Evolutionary conservation across 2,113 vertebrate genomes (phyloP), one percentile per base, ranked within the genome.

Genomic region (Falco punctatus): DNA sequence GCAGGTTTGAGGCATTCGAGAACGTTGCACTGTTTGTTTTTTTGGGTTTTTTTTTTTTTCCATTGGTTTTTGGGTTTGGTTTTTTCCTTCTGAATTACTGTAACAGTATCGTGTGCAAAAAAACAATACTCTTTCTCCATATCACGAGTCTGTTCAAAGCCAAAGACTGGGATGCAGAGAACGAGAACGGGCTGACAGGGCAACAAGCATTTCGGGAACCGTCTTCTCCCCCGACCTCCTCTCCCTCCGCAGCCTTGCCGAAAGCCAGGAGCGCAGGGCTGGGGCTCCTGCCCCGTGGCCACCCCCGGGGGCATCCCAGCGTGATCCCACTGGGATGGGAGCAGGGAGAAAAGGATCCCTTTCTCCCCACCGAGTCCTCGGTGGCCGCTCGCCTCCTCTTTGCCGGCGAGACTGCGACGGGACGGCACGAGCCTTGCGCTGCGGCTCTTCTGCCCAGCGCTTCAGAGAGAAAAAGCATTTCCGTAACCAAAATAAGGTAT

Each of bases 111-210:
- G 30, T 2, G 93, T 71, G 93, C 87, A 85, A 65, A 89, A 89
- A 70, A n/a, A 6, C 17, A 12, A 15, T 10, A 6, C 48, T 42
- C 58, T 54, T 22, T 22, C 84, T 75, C 80, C 88, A 18, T 27
- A 35, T 52, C 78, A 46, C 19, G 26, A 93, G n/a, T 55, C 92
- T 28, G 51, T 54, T 86, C 48, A 12, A 94, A 96, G 93, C 96
- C 97, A 97, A 97, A 97, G 97, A 94, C 19, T 7, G 83, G 87
- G 95, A 73, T 55, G 90, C 94, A 66, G 62, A 59, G 69, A 66
- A 35, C 2, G 13, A 28, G 62, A 81, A 42, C 1, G 57, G 74
- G 92, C 80, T 35, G 74, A 15, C 15, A 30, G 64, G 72, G 77
- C 69, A 9, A 14, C 5, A 9, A 7, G 30, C 26, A 15, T 75